Conservation (phyloP, 2,113 vertebrate genomes). For the Cyprinus carpio region DNA sequence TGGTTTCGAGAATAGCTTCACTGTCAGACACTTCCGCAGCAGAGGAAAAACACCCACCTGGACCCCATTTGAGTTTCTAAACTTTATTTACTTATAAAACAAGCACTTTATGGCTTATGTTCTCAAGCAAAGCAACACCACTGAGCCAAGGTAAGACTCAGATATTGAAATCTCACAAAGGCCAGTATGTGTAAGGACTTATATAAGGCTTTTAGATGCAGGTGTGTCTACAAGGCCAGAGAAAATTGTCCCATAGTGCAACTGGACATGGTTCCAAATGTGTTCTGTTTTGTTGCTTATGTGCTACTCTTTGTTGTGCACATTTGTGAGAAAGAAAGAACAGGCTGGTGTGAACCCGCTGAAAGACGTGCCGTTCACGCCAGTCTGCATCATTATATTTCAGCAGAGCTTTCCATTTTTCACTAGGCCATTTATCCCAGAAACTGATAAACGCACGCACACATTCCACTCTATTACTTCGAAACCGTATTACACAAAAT, state of each 20-base stretch:
- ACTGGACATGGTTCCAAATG: background rate
- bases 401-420: slow-evolving; percentile 61
- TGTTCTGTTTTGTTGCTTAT: background rate
- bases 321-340: background rate
- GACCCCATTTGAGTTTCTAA: background rate
- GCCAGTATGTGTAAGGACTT: background rate
- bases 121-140: background rate
- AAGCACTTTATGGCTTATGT: background rate
- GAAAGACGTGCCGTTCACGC: background rate
- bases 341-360: background rate
- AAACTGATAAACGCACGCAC: background rate
- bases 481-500: background rate
- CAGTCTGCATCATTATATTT: slow-evolving; percentile 8
- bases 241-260: background rate
- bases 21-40: background rate
- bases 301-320: background rate
- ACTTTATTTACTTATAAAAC: background rate
- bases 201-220: background rate
- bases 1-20: background rate
- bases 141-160: background rate
- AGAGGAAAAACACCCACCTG: background rate
- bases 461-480: slow-evolving; percentile 32
- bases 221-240: background rate
- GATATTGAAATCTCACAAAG: background rate
- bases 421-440: slow-evolving; percentile 62